Percentiles rank a stretch among this genome's conserved stretches.
phyloP scores from a whole-genome alignment of 35 echinoderm and acorn worm species.

The Apostichopus parvimensis region DNA sequence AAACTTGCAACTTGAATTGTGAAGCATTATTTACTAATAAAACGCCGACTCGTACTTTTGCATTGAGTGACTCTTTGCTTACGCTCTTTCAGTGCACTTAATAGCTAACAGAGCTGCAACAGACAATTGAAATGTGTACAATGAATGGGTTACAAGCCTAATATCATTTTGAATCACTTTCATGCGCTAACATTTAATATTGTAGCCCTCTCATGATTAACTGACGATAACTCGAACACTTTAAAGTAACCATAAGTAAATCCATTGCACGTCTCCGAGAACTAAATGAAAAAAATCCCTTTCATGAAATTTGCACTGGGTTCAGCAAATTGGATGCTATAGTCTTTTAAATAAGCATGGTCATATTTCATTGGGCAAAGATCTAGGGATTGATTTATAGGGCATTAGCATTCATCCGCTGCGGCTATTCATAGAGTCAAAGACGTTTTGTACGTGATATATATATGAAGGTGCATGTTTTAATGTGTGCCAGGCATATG shows the following conservation, averaged over 20 bases:
- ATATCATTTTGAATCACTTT: too few relatives aligned
- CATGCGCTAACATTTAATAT: background rate
- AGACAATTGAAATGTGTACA: too few relatives aligned
- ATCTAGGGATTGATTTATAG: background rate
- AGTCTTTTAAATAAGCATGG: background rate
- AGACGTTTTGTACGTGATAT: background rate
- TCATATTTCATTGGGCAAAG: conserved; percentile 15
- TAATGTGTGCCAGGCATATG: conserved; percentile 17
- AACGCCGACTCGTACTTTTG: too few relatives aligned
- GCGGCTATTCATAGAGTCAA: background rate
- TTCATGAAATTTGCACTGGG: background rate
- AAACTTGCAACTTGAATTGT: too few relatives aligned
- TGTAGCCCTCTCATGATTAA: background rate
- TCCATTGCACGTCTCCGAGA: background rate
- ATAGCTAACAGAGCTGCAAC: too few relatives aligned
- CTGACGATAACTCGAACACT: background rate
- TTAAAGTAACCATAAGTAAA: conserved; percentile 5
- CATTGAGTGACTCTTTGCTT: too few relatives aligned
- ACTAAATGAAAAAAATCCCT: background rate
- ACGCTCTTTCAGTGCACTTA: too few relatives aligned
- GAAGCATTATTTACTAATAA: too few relatives aligned
- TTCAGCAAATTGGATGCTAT: conserved; percentile 7
- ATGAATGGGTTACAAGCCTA: too few relatives aligned
- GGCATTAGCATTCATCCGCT: conserved; percentile 6
- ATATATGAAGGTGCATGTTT: conserved; percentile 9